Conservation (phyloP, 2,888 invertebrate species). For the Asteroscopus sphinx region DNA sequence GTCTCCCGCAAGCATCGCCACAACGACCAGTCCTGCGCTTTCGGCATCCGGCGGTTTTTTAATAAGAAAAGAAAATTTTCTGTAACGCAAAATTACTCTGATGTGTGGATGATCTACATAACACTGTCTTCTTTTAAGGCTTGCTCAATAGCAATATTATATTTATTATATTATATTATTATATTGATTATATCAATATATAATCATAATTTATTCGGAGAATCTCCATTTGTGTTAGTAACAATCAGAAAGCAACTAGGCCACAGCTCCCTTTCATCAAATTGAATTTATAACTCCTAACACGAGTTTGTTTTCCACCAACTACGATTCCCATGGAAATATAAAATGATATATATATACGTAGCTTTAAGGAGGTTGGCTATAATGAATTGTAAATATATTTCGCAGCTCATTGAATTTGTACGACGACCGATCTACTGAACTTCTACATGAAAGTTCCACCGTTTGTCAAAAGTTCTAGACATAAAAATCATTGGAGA, state of each 20-base stretch:
- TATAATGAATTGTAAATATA: conserved; percentile 15
- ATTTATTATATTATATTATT: too few species aligned
- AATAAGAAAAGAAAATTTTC: too few species aligned
- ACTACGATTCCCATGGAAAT: conserved; percentile 38
- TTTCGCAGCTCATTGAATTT: conserved; percentile 19
- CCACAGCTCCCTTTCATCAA: conserved; percentile 4
- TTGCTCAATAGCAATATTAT: too few species aligned
- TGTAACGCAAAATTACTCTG: too few species aligned
- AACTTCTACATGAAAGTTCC: conserved; percentile 5
- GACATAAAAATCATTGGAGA: conserved; percentile 2
- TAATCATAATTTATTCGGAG: too few species aligned
- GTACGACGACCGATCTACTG: conserved; percentile 1
- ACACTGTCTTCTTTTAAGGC: too few species aligned
- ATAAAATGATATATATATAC: conserved; percentile 30
- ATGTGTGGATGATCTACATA: too few species aligned
- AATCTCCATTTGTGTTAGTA: too few species aligned
- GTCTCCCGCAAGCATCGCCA: too few species aligned
- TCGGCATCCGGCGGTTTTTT: too few species aligned
- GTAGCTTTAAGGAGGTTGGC: background rate
- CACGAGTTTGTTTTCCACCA: conserved; percentile 21
- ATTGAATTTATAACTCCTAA: conserved; percentile 38
- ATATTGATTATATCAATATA: too few species aligned
- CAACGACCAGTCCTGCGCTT: too few species aligned
- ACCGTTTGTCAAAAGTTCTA: conserved; percentile 5
- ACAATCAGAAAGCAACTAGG: background rate